Base-by-base conservation (phyloP, 1,140 invertebrate genomes). In the Protaetia brevitarsis region DNA sequence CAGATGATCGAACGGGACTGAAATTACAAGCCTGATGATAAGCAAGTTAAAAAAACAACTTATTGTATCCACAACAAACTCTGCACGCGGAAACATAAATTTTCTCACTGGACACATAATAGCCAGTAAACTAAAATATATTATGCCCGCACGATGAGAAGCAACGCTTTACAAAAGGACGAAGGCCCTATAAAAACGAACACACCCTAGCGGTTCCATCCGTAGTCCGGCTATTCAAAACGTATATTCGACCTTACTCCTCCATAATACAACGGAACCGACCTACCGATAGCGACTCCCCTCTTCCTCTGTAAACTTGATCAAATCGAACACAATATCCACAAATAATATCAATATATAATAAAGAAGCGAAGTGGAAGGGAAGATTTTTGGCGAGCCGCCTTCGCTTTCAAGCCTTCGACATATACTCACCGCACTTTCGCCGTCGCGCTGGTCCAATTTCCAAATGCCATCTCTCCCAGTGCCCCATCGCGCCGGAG, bases 341-440 rank as follows among this genome's bases (percentile, higher is more conserved):
- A 51, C 41, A 51, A 51, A 51, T 51, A 51, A 51, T 51, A 51
- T 51, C 41, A 51, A 51, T 51, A 51, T 51, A 51, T 51, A 51
- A 51, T 51, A 51, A 51, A 19, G 41, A n/a, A n/a, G n/a, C n/a
- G n/a, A n/a, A n/a, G 41, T 8, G 13, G 41, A 19, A 23, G 19
- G 26, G 11, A 23, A 51, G 23, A 51, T 23, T 23, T 23, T 19
- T 51, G 16, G 41, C 7, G n/a, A n/a, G n/a, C n/a, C n/a, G n/a
- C n/a, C n/a, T n/a, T n/a, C n/a, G n/a, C n/a, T n/a, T n/a, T n/a
- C n/a, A n/a, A n/a, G n/a, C n/a, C n/a, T n/a, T n/a, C n/a, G n/a
- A n/a, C n/a, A n/a, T n/a, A n/a, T n/a, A n/a, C n/a, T n/a, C n/a
- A n/a, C n/a, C n/a, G n/a, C 19, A 51, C 41, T 51, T 51, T 51